Conservation (phyloP, 2,113 vertebrate species). For the Neotoma lepida region DNA sequence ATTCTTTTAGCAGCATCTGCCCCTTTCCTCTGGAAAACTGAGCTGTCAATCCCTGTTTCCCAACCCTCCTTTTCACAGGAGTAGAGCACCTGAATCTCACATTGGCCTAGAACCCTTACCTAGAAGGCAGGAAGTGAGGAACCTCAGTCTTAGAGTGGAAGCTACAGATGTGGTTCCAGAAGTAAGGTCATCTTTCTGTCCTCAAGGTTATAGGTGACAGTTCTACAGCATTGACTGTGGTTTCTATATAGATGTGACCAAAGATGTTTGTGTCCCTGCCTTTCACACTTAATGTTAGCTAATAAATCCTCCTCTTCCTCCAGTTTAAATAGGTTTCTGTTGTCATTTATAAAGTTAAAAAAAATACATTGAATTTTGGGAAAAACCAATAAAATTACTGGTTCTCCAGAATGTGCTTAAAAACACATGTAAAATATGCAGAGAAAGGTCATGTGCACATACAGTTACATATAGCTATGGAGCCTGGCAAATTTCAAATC, state of each 20-base stretch:
- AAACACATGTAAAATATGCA: neutral
- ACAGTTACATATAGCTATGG: neutral
- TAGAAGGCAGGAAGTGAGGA: neutral
- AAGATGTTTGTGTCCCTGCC: neutral
- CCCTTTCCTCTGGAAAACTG: neutral
- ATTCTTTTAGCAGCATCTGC: neutral
- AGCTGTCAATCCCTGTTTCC: neutral
- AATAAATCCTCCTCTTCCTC: neutral
- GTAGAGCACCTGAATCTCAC: neutral
- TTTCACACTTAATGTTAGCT: neutral
- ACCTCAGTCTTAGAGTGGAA: neutral
- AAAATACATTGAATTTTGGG: neutral
- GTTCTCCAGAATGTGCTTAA: neutral
- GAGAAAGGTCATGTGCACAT: neutral
- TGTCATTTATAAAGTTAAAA: conserved; percentile 23
- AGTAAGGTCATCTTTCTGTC: neutral
- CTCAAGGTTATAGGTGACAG: neutral
- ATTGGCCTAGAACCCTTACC: neutral
- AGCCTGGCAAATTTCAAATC: neutral
- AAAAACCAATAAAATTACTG: neutral
- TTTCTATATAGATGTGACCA: neutral
- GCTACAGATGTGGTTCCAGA: neutral
- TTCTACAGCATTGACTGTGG: neutral
- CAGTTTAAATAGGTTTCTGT: conserved; percentile 43
- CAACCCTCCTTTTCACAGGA: neutral